Evolutionary conservation across 2,113 vertebrate genomes (phyloP), one percentile per base, ranked within the genome.

Genomic region (Deroptyus accipitrinus): DNA sequence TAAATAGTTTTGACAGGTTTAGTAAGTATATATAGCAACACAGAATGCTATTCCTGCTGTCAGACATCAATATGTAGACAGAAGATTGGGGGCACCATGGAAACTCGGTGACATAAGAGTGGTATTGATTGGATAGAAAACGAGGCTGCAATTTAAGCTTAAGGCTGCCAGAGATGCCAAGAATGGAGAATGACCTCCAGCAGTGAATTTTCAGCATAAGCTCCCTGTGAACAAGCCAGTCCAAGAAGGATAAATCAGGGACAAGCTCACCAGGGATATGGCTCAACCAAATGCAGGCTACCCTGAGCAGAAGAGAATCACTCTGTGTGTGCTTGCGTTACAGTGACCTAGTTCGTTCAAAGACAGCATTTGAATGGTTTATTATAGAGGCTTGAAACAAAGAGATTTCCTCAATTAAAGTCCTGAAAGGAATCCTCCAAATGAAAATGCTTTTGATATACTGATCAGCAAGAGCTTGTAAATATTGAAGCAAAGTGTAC

Each of bases 1-100:
- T 97, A 93, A 96, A 59, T 92, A 90, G 90, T 96, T 97, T 96
- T 94, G 93, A 95, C 92, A 91, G 93, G 83, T 97, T 96, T 94
- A 62, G 90, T 96, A 95, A 97, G 90, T 92, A 94, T 85, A 96
- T 92, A 94, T 92, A 96, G 86, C 0, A 7, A 76, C 95, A 90
- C 80, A 89, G 88, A 95, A 90, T 81, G 91, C 93, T 91, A 90
- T 83, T 94, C 92, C 92, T 79, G 93, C 95, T 95, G 80, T 95
- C 95, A 94, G 94, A 96, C 93, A 94, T 88, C 88, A 93, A 88
- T 93, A 90, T 94, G 94, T 92, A 96, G 88, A 90, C 94, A 95
- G 93, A 84, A 96, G 91, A 90, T 94, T 90, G 72, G 88, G 82
- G 90, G 89, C 92, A 96, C 93, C 92, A 92, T 86, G 91, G 96